phyloP scores from a whole-genome alignment of 1,140 invertebrate genomes.

The Brachionus rubens region DNA sequence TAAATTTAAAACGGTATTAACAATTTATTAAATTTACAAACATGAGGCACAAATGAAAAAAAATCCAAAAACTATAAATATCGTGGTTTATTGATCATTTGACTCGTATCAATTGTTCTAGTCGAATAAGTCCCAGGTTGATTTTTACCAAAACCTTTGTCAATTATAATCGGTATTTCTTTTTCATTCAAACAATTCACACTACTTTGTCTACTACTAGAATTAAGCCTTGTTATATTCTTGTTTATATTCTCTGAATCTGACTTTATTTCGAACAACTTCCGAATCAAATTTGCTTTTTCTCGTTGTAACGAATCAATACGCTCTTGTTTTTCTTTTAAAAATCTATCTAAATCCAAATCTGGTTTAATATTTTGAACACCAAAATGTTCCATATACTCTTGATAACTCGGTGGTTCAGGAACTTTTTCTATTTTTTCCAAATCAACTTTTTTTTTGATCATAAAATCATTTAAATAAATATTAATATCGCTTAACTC shows the following conservation, averaged over 20 bases:
- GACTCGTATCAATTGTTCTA: no score
- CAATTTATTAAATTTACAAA: no score
- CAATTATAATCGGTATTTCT: constrained; percentile 35
- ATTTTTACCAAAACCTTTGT: neutral
- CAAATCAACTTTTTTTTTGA: neutral
- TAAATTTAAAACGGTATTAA: no score
- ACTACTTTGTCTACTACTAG: neutral
- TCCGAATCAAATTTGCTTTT: constrained; percentile 27
- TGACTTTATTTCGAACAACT: constrained; percentile 28
- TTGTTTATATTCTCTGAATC: constrained; percentile 31
- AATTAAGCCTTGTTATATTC: neutral
- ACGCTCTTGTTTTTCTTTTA: constrained; percentile 32
- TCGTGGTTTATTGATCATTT: no score
- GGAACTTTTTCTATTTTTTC: no score
- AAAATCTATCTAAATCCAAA: constrained; percentile 20
- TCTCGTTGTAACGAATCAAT: constrained; percentile 28
- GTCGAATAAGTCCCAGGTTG: neutral
- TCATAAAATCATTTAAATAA: constrained; percentile 18
- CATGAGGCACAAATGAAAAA: no score
- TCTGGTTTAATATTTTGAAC: neutral
- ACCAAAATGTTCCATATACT: constrained; percentile 28
- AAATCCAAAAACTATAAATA: no score
- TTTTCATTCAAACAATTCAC: neutral
- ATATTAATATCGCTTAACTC: constrained; percentile 25
- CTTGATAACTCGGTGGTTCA: constrained; percentile 25